A percentile compares a stretch with the other conserved stretches of the same genome.
Conservation (phyloP, 2,888 invertebrate species). For the Synanthedon formicaeformis region DNA sequence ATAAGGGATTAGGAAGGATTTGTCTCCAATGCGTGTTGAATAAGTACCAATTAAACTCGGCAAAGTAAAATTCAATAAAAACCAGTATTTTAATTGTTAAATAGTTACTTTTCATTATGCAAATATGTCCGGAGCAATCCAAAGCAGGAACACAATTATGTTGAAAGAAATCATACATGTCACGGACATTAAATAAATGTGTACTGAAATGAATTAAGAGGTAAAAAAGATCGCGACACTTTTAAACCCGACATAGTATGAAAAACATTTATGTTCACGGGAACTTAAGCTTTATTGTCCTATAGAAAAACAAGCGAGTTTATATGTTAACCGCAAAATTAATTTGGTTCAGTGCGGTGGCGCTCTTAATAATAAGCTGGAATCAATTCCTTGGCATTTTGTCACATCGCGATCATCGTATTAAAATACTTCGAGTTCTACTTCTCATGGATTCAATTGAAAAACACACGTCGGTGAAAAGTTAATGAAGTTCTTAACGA, state of each 20-base stretch:
- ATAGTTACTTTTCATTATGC: neutral
- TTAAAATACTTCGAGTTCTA: slow-evolving; percentile 38
- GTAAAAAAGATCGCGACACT: neutral
- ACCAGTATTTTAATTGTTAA: neutral
- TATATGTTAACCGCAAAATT: neutral
- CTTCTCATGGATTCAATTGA: slow-evolving; percentile 42
- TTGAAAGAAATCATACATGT: slow-evolving; percentile 3
- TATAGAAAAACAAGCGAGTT: neutral
- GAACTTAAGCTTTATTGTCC: neutral
- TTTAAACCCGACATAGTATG: neutral
- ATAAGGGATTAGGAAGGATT: too few species aligned
- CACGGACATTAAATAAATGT: slow-evolving; percentile 18
- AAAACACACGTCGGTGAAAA: slow-evolving; percentile 40
- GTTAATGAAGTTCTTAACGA: slow-evolving; percentile 62
- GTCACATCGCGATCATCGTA: slow-evolving; percentile 35
- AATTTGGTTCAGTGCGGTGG: neutral
- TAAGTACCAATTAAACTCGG: too few species aligned
- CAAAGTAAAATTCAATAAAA: neutral
- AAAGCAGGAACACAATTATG: neutral
- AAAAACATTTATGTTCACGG: neutral
- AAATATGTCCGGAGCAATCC: neutral
- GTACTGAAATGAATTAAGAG: slow-evolving; percentile 14
- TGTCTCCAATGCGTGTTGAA: too few species aligned
- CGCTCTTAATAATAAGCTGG: slow-evolving; percentile 3
- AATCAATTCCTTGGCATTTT: slow-evolving; percentile 41